Base-by-base conservation (phyloP, 2,113 vertebrate genomes). In the Apteryx owenii region DNA sequence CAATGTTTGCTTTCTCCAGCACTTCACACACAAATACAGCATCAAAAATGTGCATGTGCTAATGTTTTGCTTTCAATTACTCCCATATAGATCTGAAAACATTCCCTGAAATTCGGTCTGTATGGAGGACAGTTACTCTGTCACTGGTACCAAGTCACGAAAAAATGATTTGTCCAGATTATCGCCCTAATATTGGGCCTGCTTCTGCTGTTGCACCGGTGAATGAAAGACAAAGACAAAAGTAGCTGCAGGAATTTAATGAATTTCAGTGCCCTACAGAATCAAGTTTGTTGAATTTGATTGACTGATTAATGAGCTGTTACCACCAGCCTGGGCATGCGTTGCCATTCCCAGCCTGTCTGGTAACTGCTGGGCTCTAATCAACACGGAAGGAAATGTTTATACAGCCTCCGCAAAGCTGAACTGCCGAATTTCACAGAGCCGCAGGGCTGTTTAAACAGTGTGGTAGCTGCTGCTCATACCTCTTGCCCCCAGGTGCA, bases 301-400 rank as follows among this genome's bases (percentile, higher is more conserved):
- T 25, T 85, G 92, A 76, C 61, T 82, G 91, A 89, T 80, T 85
- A 80, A 93, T 58, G 81, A 91, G 70, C 62, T 65, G 20, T 61
- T 89, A 25, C 85, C 75, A 61, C 62, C 86, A 78, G 60, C 73
- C 56, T 33, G 56, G 80, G n/a, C 18, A 48, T 21, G 56, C 29
- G 40, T 50, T 70, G 38, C 70, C n/a, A 5, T 33, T 56, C n/a
- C 71, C 70, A 69, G 78, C 36, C 66, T 56, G 61, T 70, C 42
- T 7, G 1, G 40, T 79, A 50, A 40, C 72, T 81, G 81, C 92
- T 85, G 79, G 77, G 78, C 58, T 79, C 44, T 88, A 23, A 85
- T 58, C 68, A 36, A 12, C 14, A 1, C 5, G 64, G 25, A 62
- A 53, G n/a, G 22, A 61, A 81, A 68, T 66, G 17, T 69, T 75